Base-by-base conservation (phyloP, 2,113 vertebrate genomes). In the Apeltes quadracus region DNA sequence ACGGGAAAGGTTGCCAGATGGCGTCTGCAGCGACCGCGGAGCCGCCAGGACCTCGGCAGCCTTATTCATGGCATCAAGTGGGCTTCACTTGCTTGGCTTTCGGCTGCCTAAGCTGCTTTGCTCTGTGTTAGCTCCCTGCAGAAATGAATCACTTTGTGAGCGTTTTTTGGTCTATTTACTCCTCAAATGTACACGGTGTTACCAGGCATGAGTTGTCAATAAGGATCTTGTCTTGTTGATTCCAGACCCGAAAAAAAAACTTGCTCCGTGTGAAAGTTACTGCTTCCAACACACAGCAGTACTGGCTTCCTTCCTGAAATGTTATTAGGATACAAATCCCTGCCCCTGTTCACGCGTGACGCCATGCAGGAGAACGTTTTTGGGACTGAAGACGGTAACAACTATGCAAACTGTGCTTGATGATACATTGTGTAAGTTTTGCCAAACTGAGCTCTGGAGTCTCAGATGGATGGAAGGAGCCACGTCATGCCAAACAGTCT, bases 401-500 rank as follows among this genome's bases (percentile, higher is more conserved):
- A 15, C 22, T n/a, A 76, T 39, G 65, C 29, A 15, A 50, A 69
- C 65, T 74, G 36, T 64, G 54, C 36, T 61, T 27, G 34, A 78
- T 69, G 66, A 82, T 59, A 22, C 55, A 69, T 85, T 2, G 61
- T 65, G 65, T 27, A 74, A 69, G 53, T 61, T 73, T 87, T 75
- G 39, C 64, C 61, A 51, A 62, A 73, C 55, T 63, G 57, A 72
- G 54, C 73, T 79, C 50, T 61, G 59, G 43, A 66, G 69, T 86
- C 67, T 66, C 65, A 70, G 55, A 61, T 83, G 43, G 75, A 79
- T 69, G 68, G 7, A 46, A 82, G 59, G 59, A 16, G 84, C 74
- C 89, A 88, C 82, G 54, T 90, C 85, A 88, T 84, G 71, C 64
- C 67, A 55, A 69, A 69, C 81, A 69, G 72, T 25, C 61, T 83